Conservation (phyloP, 2,888 invertebrate genomes). For the Aproaerema taeniolella region DNA sequence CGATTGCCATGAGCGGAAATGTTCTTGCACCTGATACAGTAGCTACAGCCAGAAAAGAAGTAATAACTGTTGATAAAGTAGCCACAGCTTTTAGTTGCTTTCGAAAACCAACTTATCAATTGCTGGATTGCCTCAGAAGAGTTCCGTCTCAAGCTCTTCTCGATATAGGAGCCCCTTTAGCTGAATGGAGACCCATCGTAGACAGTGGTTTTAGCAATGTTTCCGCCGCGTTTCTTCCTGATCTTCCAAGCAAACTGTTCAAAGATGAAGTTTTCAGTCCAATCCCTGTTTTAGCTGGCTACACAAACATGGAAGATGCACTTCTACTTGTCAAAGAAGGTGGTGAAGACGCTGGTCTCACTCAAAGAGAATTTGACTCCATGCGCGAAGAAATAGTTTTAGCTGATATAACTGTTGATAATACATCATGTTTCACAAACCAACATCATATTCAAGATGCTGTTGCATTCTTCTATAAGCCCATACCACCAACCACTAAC, state of each 20-base stretch:
- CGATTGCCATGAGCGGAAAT: constrained; percentile 90
- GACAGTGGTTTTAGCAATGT: constrained; percentile 83
- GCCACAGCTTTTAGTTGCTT: constrained; percentile 83
- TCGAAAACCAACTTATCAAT: constrained; percentile 79
- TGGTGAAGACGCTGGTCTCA: constrained; percentile 78
- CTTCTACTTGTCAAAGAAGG: constrained; percentile 77
- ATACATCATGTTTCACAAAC: constrained; percentile 79
- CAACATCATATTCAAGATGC: constrained; percentile 83
- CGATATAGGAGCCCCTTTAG: constrained; percentile 77
- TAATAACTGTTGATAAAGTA: constrained; percentile 79
- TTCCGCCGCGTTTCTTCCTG: constrained; percentile 81
- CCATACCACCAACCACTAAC: constrained; percentile 80
- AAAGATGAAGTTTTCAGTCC: constrained; percentile 79
- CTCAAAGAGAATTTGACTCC: constrained; percentile 76
- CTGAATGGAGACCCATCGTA: constrained; percentile 87
- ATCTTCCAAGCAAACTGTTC: constrained; percentile 80
- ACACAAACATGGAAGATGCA: constrained; percentile 89
- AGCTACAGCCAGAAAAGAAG: constrained; percentile 79
- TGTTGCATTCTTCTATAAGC: constrained; percentile 86
- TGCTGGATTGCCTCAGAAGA: constrained; percentile 83
- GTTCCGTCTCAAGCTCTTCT: constrained; percentile 79
- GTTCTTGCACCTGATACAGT: constrained; percentile 80
- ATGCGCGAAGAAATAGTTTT: constrained; percentile 80
- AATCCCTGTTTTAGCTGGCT: constrained; percentile 86
- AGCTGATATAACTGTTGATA: constrained; percentile 77